phyloP scores from a whole-genome alignment of 2,797 vertebrate genomes.

The Meriones psammophilus region DNA sequence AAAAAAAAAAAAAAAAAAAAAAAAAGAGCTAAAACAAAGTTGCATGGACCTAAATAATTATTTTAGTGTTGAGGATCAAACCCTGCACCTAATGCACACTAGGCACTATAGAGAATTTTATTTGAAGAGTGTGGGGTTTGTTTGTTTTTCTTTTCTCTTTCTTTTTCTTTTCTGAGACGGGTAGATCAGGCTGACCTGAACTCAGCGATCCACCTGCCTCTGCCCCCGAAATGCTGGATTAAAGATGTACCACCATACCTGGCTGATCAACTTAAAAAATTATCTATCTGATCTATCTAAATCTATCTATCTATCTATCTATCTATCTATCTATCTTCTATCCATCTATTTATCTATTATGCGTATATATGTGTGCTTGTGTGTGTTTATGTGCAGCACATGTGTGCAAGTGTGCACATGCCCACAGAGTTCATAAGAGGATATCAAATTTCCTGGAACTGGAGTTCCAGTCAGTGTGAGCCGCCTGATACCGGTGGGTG shows the following conservation, averaged over 20 bases:
- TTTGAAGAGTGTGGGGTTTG: slow-evolving; percentile 16
- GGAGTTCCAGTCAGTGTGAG: not conserved
- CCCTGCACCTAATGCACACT: not conserved
- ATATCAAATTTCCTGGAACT: not conserved
- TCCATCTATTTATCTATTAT: too few species aligned
- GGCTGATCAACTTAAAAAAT: not conserved
- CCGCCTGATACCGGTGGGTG: not conserved
- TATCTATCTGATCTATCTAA: not conserved
- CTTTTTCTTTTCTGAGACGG: not conserved
- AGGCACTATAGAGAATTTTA: slow-evolving; percentile 20
- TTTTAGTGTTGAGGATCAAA: not conserved
- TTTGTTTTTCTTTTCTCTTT: not conserved
- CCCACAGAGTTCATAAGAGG: not conserved
- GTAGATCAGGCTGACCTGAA: not conserved
- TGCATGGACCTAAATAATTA: not conserved
- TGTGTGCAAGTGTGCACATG: not conserved
- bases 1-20: not conserved
- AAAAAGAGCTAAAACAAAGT: slow-evolving; percentile 8
- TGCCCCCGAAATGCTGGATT: not conserved
- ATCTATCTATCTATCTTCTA: too few species aligned
- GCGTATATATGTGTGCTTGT: not conserved
- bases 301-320: not conserved
- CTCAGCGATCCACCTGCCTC: not conserved
- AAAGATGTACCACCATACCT: not conserved
- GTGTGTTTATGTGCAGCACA: not conserved